Conservation (phyloP, 2,888 invertebrate genomes). For the Alloplasta piceator region DNA sequence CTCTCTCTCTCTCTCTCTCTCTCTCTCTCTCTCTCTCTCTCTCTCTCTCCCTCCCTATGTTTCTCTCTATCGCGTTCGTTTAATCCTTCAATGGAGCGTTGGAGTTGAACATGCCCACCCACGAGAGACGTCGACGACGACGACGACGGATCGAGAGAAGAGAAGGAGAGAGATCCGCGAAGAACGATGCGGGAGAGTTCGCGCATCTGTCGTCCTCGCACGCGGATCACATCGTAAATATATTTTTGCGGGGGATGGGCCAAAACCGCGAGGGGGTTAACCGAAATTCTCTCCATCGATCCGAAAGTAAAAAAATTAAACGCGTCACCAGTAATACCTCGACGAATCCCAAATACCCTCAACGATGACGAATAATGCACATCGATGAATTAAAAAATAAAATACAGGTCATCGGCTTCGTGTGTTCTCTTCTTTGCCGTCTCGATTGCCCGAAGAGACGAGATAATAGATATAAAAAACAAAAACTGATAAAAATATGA, state of each 20-base stretch:
- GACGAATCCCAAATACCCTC: background rate
- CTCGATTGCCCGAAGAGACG: no score
- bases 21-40: background rate
- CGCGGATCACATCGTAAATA: slow-evolving; percentile 64
- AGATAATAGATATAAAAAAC: no score
- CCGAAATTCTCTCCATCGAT: slow-evolving; percentile 47
- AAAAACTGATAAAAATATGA: no score
- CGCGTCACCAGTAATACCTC: no score
- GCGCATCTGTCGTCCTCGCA: slow-evolving; percentile 77
- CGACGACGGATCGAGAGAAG: slow-evolving; percentile 15
- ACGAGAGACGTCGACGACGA: slow-evolving; percentile 14
- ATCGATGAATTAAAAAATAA: no score
- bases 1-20: background rate
- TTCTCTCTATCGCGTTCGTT: background rate
- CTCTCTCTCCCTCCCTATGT: background rate
- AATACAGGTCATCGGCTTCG: no score
- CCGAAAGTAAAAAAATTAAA: slow-evolving; percentile 15
- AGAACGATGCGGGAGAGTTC: slow-evolving; percentile 60
- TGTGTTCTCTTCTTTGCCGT: no score
- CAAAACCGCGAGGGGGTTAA: slow-evolving; percentile 6
- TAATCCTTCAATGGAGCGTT: slow-evolving; percentile 55
- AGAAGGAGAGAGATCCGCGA: background rate
- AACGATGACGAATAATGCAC: background rate
- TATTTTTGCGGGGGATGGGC: slow-evolving; percentile 29
- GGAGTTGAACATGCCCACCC: slow-evolving; percentile 3